Evolutionary conservation across 2,797 vertebrate species (phyloP), one percentile per base, ranked within the genome.

Genomic region (Lateolabrax maculatus): DNA sequence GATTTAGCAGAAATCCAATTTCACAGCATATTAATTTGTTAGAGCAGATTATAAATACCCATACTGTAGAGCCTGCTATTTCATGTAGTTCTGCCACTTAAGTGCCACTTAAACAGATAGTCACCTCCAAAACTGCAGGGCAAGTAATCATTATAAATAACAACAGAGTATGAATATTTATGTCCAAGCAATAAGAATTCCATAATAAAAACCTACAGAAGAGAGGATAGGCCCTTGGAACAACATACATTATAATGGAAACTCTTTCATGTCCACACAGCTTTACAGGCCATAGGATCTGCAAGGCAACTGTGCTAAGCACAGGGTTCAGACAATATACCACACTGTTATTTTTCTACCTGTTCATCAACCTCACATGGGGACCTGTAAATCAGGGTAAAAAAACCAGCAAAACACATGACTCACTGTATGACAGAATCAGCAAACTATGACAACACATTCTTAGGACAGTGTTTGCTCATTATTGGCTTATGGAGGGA

Each of bases 1-100:
- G 73, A 89, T 89, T 91, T 55, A 76, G 52, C n/a, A 75, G 27
- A 85, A 91, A 91, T 88, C 80, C 71, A 83, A 77, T 89, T 92
- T 88, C 80, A 81, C 66, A 79, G 71, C 71, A 74, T 77, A 82
- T 84, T 88, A 83, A 71, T 82, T 71, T 83, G 48, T 67, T 70
- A 29, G 63, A 65, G 72, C 34, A 37, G 27, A 65, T 89, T 87
- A 82, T 58, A 85, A 87, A 90, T 82, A 83, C 25, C 46, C 67
- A 63, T 58, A 31, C 25, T 9, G 0, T 23, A 65, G 15, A 74
- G 25, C n/a, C 62, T 25, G 56, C 15, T 67, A 76, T 27, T 57
- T 27, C n/a, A 41, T 55, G 9, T n/a, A 37, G 21, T 53, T 36
- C 55, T 39, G 51, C 25, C 49, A n/a, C n/a, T n/a, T 41, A 44